Base-by-base conservation (phyloP, 2,888 invertebrate genomes). In the Gandaritis pyraliata region DNA sequence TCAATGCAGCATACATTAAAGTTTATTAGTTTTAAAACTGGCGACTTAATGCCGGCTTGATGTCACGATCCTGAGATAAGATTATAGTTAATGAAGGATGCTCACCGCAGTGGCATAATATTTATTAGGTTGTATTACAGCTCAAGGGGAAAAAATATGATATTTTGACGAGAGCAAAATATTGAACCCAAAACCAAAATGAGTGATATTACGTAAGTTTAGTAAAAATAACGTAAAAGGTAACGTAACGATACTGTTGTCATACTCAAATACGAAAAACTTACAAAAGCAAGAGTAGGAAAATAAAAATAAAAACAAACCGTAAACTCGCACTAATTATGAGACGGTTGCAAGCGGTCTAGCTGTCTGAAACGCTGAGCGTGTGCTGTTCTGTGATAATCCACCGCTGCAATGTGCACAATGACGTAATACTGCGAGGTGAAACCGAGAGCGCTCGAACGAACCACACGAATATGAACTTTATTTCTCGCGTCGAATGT, bases 401-500 rank as follows among this genome's bases (percentile, higher is more conserved):
- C 75, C 75, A 74, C 64, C 78, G 74, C 76, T 80, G 78, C 80
- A 81, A 85, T 72, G 65, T 78, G 78, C 78, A 75, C 70, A 72
- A 71, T 84, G 80, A 84, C 81, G 85, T 85, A 87, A 86, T 81
- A 81, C 75, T 75, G 75, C 77, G 77, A 82, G 84, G 80, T 82
- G 88, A 90, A 87, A 89, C 77, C 80, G 85, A 89, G 84, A 87
- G 88, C 82, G 77, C 71, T 75, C 68, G 76, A 41, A 50, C 71
- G 71, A 64, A 71, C 73, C 76, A 77, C 72, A 82, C 87, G 80
- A 86, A 82, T 82, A 77, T 85, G 81, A 75, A 76, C 83, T 81
- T 84, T 88, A 84, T 82, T 77, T 69, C 75, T 74, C 72, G 75
- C 71, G 78, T 76, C 74, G 82, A 80, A 74, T 71, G 78, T 76